Percentiles rank a stretch among this genome's conserved stretches.
Conservation (phyloP, 2,888 invertebrate genomes). For the Scrobipalpa atriplicella region DNA sequence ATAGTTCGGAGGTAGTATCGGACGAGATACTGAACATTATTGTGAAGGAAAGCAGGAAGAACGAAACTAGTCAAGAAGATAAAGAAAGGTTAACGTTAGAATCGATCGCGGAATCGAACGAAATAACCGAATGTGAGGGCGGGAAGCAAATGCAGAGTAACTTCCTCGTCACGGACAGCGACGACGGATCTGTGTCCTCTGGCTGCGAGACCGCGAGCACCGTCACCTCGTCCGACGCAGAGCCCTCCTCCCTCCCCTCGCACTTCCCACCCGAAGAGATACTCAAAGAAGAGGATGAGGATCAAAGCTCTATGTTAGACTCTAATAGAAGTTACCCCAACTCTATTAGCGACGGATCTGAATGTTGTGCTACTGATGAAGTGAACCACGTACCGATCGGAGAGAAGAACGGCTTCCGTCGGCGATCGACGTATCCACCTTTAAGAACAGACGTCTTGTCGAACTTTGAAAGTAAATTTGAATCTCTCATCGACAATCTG, state of each 20-base stretch:
- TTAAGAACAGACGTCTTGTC: slow-evolving; percentile 56
- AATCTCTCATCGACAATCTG: slow-evolving; percentile 70
- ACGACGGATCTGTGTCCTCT: slow-evolving; percentile 90
- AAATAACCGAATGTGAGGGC: slow-evolving; percentile 54
- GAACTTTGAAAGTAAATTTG: slow-evolving; percentile 67
- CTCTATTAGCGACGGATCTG: slow-evolving; percentile 43
- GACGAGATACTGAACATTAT: slow-evolving; percentile 64
- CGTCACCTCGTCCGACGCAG: slow-evolving; percentile 83
- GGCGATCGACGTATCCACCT: slow-evolving; percentile 76
- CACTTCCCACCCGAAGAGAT: slow-evolving; percentile 70
- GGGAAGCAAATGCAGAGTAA: slow-evolving; percentile 69
- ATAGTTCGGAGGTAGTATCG: slow-evolving; percentile 50
- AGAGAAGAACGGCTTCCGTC: slow-evolving; percentile 70
- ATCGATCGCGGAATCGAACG: slow-evolving; percentile 68
- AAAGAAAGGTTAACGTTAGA: slow-evolving; percentile 59
- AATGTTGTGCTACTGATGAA: slow-evolving; percentile 50
- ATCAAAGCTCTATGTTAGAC: slow-evolving; percentile 53
- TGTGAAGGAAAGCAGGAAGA: slow-evolving; percentile 57
- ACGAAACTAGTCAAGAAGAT: slow-evolving; percentile 63
- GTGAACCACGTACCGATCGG: slow-evolving; percentile 77
- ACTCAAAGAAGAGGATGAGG: slow-evolving; percentile 58
- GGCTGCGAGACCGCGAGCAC: slow-evolving; percentile 92
- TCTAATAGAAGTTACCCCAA: slow-evolving; percentile 52
- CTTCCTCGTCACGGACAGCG: slow-evolving; percentile 85
- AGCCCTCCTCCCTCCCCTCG: slow-evolving; percentile 76